Base-by-base conservation (phyloP, 2,113 vertebrate genomes). In the Chlamydotis undulata region DNA sequence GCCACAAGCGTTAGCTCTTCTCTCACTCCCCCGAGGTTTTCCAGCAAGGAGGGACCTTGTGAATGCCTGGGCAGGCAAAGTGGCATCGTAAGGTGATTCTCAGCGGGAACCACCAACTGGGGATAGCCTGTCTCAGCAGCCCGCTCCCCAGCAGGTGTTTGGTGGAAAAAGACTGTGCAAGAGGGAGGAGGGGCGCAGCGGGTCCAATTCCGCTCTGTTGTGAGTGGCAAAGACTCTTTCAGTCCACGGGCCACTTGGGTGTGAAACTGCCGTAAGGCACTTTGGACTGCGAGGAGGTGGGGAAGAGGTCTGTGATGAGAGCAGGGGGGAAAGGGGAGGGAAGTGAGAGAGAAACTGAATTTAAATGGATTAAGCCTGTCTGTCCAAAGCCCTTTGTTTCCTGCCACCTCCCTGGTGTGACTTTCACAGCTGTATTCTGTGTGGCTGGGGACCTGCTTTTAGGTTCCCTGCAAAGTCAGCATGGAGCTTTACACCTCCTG, bases 361-460 rank as follows among this genome's bases (percentile, higher is more conserved):
- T 83, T 92, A 91, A 96, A 95, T 86, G 70, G 84, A 79, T 97
- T 91, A 91, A 68, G 87, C 74, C 81, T 83, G 37, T 90, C 90
- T 93, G 49, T 86, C 63, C 56, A 14, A 92, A 93, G 85, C 49
- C 64, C 60, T 93, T 95, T 93, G 96, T 94, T 96, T 96, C 53
- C 88, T 93, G 93, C 39, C 85, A 56, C 94, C 52, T 92, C 88
- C 92, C 93, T 81, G 88, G 88, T 95, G 96, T 87, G 94, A 95
- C 76, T 92, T 92, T 96, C 92, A 90, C 95, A 92, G 75, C 52
- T 81, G 60, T 49, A 7, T 80, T 92, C 87, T 63, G 10, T 92
- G 82, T 61, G 81, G 25, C 59, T 95, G 87, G 14, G 45, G 78
- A 84, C 63, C 19, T 49, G 59, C 10, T 39, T 83, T 71, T 56